These are phyloP conservation scores for Casuarius casuarius DNA, from an alignment of 2,113 vertebrate genomes.

Conservation along the genomic window DNA sequence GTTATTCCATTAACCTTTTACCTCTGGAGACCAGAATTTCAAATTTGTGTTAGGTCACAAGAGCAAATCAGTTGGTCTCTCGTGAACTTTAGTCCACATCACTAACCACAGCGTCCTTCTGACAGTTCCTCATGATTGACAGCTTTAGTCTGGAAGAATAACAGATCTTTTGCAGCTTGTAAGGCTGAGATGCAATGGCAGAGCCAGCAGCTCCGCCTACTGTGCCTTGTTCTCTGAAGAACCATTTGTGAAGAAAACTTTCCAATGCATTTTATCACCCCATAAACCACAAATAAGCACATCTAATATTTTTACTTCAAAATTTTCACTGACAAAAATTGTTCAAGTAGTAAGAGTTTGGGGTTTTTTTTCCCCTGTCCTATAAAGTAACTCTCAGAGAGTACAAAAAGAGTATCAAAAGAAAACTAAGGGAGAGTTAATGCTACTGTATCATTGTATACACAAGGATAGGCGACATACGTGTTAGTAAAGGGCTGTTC, in stretches of 20 bases:
- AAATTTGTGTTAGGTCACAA: constrained; percentile 53
- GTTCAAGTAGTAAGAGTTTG: not conserved
- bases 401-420: not conserved
- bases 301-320: not conserved
- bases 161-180: constrained; percentile 32
- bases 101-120: constrained; percentile 21
- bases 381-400: not conserved
- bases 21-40: constrained; percentile 62
- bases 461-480: not conserved
- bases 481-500: not conserved
- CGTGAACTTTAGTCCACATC: constrained; percentile 41
- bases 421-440: not conserved
- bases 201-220: not conserved
- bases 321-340: not conserved
- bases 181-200: constrained; percentile 26
- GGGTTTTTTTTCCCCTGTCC: not conserved
- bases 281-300: not conserved
- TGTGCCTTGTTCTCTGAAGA: constrained; percentile 5
- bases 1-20: constrained; percentile 73
- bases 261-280: not conserved
- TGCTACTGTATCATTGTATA: not conserved
- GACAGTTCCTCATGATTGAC: constrained; percentile 24
- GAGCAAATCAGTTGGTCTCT: constrained; percentile 54
- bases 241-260: not conserved
- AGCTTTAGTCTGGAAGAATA: constrained; percentile 25